Percentiles rank a stretch among this genome's conserved stretches.
phyloP scores from a whole-genome alignment of 2,113 vertebrate species.

The Dicentrarchus labrax region DNA sequence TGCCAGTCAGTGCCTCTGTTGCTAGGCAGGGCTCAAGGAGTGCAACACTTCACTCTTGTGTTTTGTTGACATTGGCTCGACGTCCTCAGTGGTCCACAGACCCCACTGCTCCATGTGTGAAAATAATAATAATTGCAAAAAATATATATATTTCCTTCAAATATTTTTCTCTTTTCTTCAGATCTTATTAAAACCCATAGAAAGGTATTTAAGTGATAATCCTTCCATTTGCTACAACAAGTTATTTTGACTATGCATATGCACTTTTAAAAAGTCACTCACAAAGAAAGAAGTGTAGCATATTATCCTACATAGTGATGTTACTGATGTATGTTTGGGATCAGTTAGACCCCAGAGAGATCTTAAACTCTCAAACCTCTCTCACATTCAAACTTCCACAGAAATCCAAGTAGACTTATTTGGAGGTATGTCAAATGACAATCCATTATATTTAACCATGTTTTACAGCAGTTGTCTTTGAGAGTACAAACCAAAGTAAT shows the following conservation, averaged over 20 bases:
- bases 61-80: neutral
- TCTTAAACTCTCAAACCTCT: no score
- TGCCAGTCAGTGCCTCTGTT: slow-evolving; percentile 49
- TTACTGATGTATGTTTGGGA: neutral
- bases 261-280: neutral
- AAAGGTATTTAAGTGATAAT: neutral
- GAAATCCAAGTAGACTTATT: neutral
- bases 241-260: neutral
- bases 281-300: neutral
- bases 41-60: neutral
- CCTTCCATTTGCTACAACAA: neutral
- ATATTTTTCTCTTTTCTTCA: neutral
- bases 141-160: neutral
- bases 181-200: neutral
- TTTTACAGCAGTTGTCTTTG: neutral
- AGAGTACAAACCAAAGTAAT: no score
- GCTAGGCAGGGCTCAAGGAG: slow-evolving; percentile 32
- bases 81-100: neutral
- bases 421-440: neutral
- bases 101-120: rapidly evolving
- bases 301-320: neutral
- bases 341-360: neutral
- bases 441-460: neutral
- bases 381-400: neutral
- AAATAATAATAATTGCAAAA: neutral